Evolutionary conservation across 2,888 invertebrate genomes (phyloP), one percentile per base, ranked within the genome.

Genomic region (Cryptocephalus primarius): DNA sequence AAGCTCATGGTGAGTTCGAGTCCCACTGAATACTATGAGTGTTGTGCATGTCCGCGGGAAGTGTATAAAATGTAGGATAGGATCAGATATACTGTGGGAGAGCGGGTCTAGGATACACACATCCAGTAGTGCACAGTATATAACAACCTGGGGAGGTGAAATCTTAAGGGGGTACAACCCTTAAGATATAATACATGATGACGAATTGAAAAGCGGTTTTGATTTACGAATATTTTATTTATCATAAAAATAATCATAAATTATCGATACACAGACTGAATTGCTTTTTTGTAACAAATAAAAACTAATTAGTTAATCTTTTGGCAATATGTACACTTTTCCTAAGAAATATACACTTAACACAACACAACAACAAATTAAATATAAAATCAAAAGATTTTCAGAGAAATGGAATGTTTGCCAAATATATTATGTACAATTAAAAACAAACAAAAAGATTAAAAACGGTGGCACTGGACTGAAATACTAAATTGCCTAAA

Each of bases 191-290:
- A n/a, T n/a, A n/a, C n/a, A n/a, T n/a, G n/a, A n/a, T n/a, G n/a
- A n/a, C n/a, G n/a, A n/a, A 22, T 22, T 22, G 22, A 22, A 22
- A 22, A 6, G 6, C 22, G 6, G 22, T 22, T 22, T 42, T 47
- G 48, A 62, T 63, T 64, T 68, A 68, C 67, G 67, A 67, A 67
- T 67, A 66, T 66, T 65, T 66, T 65, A 22, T 22, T 66, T 61
- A 63, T 67, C 66, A 67, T 67, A 68, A 68, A 69, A 69, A 69
- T 69, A 68, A 68, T 68, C 67, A 68, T 67, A 68, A 69, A 67
- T 69, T 65, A 68, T 64, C 56, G 60, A 62, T 67, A 68, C 67
- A 67, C 66, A 64, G 64, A 68, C 61, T 63, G 60, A 64, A 66
- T 63, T 62, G 61, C 59, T 59, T 61, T 32, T 48, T 51, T 61